These are phyloP conservation scores for Agriopis marginaria DNA, from an alignment of 2,888 invertebrate species.

Conservation along the genomic window DNA sequence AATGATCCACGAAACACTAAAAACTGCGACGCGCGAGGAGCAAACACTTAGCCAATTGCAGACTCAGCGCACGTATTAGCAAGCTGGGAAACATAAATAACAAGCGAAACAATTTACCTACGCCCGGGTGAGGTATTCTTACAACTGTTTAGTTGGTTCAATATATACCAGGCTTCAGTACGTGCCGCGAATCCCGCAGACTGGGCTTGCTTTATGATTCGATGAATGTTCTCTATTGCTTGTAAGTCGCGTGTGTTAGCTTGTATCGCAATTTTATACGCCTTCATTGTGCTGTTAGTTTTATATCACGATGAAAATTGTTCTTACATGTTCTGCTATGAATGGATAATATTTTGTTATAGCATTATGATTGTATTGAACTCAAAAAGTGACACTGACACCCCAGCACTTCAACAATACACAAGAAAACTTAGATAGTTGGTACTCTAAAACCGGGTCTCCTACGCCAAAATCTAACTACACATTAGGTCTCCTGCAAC, in stretches of 20 bases:
- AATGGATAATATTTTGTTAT: background rate
- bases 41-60: constrained; percentile 57
- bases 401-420: too few relatives aligned
- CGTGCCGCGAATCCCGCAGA: constrained; percentile 73
- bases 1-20: constrained; percentile 51
- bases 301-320: constrained; percentile 46
- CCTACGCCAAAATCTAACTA: too few relatives aligned
- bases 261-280: constrained; percentile 65
- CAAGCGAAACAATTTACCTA: constrained; percentile 83
- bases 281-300: constrained; percentile 57
- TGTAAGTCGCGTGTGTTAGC: constrained; percentile 62
- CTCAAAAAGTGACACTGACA: background rate
- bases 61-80: constrained; percentile 78
- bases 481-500: too few relatives aligned
- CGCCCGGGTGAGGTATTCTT: constrained; percentile 80
- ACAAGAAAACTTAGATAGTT: too few relatives aligned
- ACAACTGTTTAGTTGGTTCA: constrained; percentile 84
- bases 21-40: constrained; percentile 47
- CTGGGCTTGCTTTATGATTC: constrained; percentile 66
- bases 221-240: constrained; percentile 70
- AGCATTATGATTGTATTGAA: background rate
- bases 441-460: too few relatives aligned
- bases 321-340: constrained; percentile 16
- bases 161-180: constrained; percentile 74
- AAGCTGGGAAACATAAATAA: constrained; percentile 83